Conservation (phyloP, 2,888 invertebrate species). For the Carterocephalus palaemon region DNA sequence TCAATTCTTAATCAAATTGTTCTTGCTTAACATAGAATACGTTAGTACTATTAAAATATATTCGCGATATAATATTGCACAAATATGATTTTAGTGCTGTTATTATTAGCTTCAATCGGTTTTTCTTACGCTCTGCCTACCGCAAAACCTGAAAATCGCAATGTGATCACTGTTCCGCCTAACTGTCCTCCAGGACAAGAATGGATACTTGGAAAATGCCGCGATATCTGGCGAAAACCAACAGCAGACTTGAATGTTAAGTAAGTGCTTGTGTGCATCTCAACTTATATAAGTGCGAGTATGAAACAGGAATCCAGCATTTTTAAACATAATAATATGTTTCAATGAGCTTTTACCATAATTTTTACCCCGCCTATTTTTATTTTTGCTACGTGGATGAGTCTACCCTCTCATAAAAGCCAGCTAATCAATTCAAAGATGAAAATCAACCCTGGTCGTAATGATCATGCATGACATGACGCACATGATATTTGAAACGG, state of each 20-base stretch:
- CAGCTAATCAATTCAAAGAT: too few species aligned
- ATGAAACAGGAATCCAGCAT: too few species aligned
- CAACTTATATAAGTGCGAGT: too few species aligned
- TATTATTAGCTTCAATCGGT: constrained; percentile 4
- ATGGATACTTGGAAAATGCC: constrained; percentile 41
- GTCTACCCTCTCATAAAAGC: too few species aligned
- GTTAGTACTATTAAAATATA: too few species aligned
- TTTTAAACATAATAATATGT: too few species aligned
- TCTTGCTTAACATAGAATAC: constrained; percentile 5
- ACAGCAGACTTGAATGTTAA: constrained; percentile 8
- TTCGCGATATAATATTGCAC: neutral
- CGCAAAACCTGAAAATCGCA: constrained; percentile 8
- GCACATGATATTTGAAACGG: too few species aligned
- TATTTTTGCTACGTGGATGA: too few species aligned
- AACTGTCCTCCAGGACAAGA: constrained; percentile 37
- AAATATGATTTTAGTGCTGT: constrained; percentile 3
- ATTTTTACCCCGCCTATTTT: too few species aligned
- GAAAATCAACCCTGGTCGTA: too few species aligned
- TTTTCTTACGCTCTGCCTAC: constrained; percentile 1
- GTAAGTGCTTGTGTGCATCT: constrained; percentile 8
- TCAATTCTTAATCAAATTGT: constrained; percentile 7
- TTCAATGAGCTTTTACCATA: too few species aligned
- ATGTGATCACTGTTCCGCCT: constrained; percentile 37
- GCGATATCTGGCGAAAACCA: constrained; percentile 38
- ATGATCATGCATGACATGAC: too few species aligned